These are phyloP conservation scores for Fringilla coelebs DNA, from an alignment of 2,797 vertebrate genomes.

Conservation along the genomic window DNA sequence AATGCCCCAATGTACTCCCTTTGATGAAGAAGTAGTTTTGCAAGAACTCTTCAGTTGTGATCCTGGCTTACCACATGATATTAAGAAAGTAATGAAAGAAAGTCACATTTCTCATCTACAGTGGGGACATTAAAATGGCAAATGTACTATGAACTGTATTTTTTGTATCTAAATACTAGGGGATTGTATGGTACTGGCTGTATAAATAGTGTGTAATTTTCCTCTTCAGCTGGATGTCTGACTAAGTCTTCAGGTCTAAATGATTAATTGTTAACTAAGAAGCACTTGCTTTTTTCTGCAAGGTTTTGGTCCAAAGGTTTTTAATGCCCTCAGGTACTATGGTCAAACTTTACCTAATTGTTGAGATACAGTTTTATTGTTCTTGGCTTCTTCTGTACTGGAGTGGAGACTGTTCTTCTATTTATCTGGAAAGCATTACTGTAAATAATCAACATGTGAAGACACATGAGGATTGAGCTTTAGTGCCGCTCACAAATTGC, in stretches of 20 bases:
- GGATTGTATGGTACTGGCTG: not conserved
- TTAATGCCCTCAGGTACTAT: constrained; percentile 1
- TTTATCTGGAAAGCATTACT: constrained; percentile 19
- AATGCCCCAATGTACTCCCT: not conserved
- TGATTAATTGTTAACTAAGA: constrained; percentile 55
- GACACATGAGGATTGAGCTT: not conserved
- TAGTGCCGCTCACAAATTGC: not conserved
- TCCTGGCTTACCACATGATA: not conserved
- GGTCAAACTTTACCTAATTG: constrained; percentile 45
- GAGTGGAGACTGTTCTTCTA: not conserved
- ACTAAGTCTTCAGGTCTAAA: not conserved
- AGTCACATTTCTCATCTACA: not conserved
- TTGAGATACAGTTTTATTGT: not conserved
- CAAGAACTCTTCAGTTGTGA: not conserved
- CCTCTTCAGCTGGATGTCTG: not conserved
- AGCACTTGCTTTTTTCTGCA: constrained; percentile 13
- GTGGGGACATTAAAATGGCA: not conserved
- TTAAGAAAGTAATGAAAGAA: not conserved
- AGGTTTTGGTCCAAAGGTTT: constrained; percentile 51
- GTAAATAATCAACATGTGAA: constrained; percentile 15
- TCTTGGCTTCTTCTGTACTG: constrained; percentile 1
- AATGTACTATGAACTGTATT: not conserved
- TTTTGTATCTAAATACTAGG: not conserved
- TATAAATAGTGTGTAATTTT: not conserved
- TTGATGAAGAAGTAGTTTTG: not conserved